Percentiles rank a stretch among this genome's conserved stretches.
phyloP scores from a whole-genome alignment of 1,140 invertebrate genomes.

The Drosophila busckii region DNA sequence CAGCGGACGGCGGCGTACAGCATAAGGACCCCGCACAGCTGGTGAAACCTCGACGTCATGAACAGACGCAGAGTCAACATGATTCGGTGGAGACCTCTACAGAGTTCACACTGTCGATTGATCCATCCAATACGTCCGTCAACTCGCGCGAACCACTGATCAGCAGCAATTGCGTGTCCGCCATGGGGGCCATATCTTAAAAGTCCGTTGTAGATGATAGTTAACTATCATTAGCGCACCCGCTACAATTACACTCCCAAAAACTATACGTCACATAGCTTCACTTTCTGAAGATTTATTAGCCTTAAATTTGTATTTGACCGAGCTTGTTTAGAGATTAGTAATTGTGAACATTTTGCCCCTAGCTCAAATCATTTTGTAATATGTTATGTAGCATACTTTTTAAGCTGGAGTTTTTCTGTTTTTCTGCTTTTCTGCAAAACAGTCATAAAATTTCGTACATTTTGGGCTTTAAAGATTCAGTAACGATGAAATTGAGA shows the following conservation, averaged over 20 bases:
- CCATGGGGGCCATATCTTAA: conserved; percentile 58
- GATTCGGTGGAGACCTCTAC: conserved; percentile 75
- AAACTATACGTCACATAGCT: too few relatives aligned
- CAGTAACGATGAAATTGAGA: too few relatives aligned
- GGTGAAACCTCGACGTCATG: conserved; percentile 77
- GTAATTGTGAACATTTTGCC: too few relatives aligned
- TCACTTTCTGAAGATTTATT: too few relatives aligned
- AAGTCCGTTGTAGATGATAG: background rate
- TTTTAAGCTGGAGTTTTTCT: too few relatives aligned
- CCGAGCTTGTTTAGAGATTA: too few relatives aligned
- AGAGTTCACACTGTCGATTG: conserved; percentile 71
- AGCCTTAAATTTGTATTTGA: too few relatives aligned
- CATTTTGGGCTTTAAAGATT: too few relatives aligned
- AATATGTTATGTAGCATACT: too few relatives aligned
- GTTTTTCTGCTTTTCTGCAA: too few relatives aligned
- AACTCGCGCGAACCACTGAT: conserved; percentile 75
- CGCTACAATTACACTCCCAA: background rate
- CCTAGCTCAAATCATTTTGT: too few relatives aligned
- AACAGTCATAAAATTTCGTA: too few relatives aligned
- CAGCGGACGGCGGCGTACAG: conserved; percentile 48
- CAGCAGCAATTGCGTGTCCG: conserved; percentile 62
- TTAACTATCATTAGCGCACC: background rate
- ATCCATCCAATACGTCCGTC: conserved; percentile 76
- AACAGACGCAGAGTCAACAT: conserved; percentile 81
- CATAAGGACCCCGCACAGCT: conserved; percentile 62